Evolutionary conservation across 2,888 invertebrate species (phyloP), one percentile per base, ranked within the genome.

Genomic region (Aspidiotus destructor): DNA sequence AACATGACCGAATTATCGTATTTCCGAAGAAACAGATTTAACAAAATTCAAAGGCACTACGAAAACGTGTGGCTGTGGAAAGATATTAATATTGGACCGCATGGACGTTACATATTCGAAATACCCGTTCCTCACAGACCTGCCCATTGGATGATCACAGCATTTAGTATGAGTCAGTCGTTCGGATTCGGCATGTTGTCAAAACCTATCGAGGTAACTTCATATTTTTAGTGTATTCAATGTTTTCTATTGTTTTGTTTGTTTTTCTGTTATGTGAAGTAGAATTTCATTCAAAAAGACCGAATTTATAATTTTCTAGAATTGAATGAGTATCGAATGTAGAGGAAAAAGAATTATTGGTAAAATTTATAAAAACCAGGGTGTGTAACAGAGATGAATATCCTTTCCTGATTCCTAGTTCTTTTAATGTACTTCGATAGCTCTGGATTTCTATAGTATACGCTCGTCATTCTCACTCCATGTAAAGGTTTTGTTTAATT

Each of bases 11-110:
- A 88, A 71, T 77, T 92, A 72, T 75, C 82, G 0, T 80, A 85
- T 74, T 93, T 89, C 81, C 82, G 92, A 72, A 89, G 90, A 77
- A 85, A 86, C 79, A 84, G 94, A 3, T 92, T 92, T 77, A 95
- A 91, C 78, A 84, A 92, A 70, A 85, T 94, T 70, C 88, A 90
- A 76, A 83, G 95, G 0, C 90, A 93, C 76, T 96, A 94, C 78
- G 92, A 94, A 75, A 93, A 94, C 78, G 89, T 90, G 69, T 97
- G 96, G 96, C 79, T 95, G 67, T 97, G 96, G 96, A 86, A 87
- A 71, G 95, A 95, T 79, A 86, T 92, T 64, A 93, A 93, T 78
- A 92, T 94, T 75, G 93, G 90, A 0, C 92, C 93, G 17, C 92
- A 92, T 78, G 93, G 93, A 0, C 85, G 93, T 8, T 88, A 83